A percentile compares a stretch with the other conserved stretches of the same genome.
These are phyloP conservation scores for Acronicta leporina DNA, from an alignment of 2,888 invertebrate genomes.

Conservation along the genomic window DNA sequence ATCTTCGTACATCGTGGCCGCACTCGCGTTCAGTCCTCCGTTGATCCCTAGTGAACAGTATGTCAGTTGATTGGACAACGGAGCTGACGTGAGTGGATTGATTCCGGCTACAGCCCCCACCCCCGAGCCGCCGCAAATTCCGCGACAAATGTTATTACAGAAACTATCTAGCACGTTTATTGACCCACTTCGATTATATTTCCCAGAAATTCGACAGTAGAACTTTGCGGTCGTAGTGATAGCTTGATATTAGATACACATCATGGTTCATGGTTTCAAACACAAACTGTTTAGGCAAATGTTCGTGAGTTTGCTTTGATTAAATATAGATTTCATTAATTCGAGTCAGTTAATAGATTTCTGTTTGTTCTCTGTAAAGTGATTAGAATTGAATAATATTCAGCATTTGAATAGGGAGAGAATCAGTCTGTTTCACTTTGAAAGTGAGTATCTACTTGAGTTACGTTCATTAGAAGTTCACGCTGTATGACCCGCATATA, in stretches of 20 bases:
- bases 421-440: conserved; percentile 10
- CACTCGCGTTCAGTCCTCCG: conserved; percentile 56
- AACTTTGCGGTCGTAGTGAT: conserved; percentile 58
- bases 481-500: conserved; percentile 16
- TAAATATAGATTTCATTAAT: conserved; percentile 48
- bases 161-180: conserved; percentile 77
- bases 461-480: conserved; percentile 44
- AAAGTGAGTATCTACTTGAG: conserved; percentile 9
- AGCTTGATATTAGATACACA: conserved; percentile 55
- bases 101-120: conserved; percentile 68
- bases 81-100: conserved; percentile 85
- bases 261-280: conserved; percentile 40
- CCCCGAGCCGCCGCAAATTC: conserved; percentile 63
- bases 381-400: conserved; percentile 41
- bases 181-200: conserved; percentile 73
- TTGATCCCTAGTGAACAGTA: conserved; percentile 83
- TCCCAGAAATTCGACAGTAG: conserved; percentile 58
- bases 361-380: conserved; percentile 30
- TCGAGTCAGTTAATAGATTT: conserved; percentile 43
- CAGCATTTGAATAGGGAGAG: conserved; percentile 4
- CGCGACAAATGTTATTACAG: conserved; percentile 82
- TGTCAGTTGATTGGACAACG: conserved; percentile 87
- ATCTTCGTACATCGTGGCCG: conserved; percentile 60
- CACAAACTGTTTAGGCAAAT: conserved; percentile 52
- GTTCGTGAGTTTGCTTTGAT: conserved; percentile 51